These are phyloP conservation scores for Nycticebus coucang DNA, from an alignment of 2,113 vertebrate genomes.

Conservation along the genomic window DNA sequence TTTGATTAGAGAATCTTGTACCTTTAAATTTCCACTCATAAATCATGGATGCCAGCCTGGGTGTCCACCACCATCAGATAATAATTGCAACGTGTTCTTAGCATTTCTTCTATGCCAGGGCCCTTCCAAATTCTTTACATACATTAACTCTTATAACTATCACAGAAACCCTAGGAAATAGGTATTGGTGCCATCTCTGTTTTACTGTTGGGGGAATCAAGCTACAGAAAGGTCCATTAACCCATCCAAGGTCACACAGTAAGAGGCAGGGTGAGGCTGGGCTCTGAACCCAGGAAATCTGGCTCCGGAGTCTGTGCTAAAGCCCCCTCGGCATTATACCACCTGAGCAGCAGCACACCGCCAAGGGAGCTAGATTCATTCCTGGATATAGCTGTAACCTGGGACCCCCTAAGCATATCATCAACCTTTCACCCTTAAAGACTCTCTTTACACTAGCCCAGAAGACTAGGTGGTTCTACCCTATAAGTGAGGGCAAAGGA, in stretches of 20 bases:
- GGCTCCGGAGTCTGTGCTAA: not conserved
- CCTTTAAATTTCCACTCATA: not conserved
- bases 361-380: not conserved
- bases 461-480: not conserved
- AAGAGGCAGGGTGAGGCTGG: not conserved
- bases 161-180: not conserved
- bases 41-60: not conserved
- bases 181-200: not conserved
- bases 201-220: not conserved
- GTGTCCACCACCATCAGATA: not conserved
- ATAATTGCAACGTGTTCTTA: not conserved
- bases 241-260: not conserved
- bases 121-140: not conserved
- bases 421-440: not conserved
- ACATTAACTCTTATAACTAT: not conserved
- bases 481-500: not conserved
- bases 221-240: not conserved
- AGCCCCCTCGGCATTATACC: not conserved
- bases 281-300: not conserved
- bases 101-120: not conserved
- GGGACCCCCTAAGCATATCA: not conserved
- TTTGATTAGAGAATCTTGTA: slow-evolving; percentile 9
- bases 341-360: not conserved
- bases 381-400: not conserved
- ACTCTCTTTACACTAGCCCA: not conserved